phyloP scores from a whole-genome alignment of 2,888 invertebrate species.

The Hypercompe scribonia region DNA sequence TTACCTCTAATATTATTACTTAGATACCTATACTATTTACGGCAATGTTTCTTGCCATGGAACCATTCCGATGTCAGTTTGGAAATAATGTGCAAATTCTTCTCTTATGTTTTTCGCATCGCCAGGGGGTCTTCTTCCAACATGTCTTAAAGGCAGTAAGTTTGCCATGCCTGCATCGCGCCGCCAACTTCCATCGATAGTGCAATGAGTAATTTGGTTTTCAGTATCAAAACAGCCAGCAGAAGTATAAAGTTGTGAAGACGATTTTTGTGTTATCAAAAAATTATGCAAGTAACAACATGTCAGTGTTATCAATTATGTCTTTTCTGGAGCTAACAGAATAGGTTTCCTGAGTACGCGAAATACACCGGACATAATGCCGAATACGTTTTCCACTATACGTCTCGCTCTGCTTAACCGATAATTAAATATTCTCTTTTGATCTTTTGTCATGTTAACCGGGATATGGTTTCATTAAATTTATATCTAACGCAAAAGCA shows the following conservation, averaged over 20 bases:
- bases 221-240: slow-evolving; percentile 42
- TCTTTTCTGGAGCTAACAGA: slow-evolving; percentile 35
- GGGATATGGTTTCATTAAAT: too few relatives aligned
- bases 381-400: slow-evolving; percentile 10
- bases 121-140: slow-evolving; percentile 27
- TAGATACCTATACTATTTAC: too few relatives aligned
- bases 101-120: slow-evolving; percentile 40
- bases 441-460: slow-evolving; percentile 16
- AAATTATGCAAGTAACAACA: slow-evolving; percentile 40
- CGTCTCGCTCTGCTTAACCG: slow-evolving; percentile 25
- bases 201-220: slow-evolving; percentile 38
- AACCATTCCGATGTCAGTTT: slow-evolving; percentile 39
- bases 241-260: slow-evolving; percentile 41
- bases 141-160: slow-evolving; percentile 33
- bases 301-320: slow-evolving; percentile 34
- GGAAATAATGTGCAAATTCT: slow-evolving; percentile 28
- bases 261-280: slow-evolving; percentile 38
- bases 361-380: too few relatives aligned
- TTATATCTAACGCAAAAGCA: too few relatives aligned
- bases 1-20: slow-evolving; percentile 17
- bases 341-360: neutral
- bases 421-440: slow-evolving; percentile 25
- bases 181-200: slow-evolving; percentile 41
- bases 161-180: slow-evolving; percentile 32
- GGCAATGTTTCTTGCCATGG: slow-evolving; percentile 37